Percentiles rank a stretch among this genome's conserved stretches.
Conservation (phyloP, 2,113 vertebrate species). For the Xenus cinereus region DNA sequence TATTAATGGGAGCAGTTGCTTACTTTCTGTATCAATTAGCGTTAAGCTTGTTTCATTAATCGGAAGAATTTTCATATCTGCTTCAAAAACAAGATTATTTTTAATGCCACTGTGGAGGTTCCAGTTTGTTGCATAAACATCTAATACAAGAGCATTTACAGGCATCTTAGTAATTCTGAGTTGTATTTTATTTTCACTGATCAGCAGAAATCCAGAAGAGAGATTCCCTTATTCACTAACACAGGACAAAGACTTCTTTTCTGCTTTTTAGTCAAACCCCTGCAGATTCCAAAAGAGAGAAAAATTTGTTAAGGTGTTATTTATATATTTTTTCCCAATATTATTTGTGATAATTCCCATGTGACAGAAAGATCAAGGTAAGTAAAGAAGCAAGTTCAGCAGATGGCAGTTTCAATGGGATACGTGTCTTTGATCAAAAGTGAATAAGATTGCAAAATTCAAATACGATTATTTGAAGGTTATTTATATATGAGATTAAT, state of each 20-base stretch:
- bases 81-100: neutral
- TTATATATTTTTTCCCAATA: neutral
- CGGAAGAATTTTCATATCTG: neutral
- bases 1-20: neutral
- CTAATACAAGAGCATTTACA: neutral
- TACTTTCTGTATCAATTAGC: neutral
- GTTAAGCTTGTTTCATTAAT: neutral
- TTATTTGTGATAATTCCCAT: slow-evolving; percentile 1
- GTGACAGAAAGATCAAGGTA: neutral
- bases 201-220: neutral
- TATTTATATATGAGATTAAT: neutral
- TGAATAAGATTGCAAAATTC: neutral
- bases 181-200: neutral
- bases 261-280: neutral
- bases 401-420: neutral
- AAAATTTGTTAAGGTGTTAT: neutral
- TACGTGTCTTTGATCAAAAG: neutral
- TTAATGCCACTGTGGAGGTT: neutral
- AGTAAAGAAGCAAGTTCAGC: neutral
- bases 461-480: neutral
- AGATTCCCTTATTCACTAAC: neutral
- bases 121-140: neutral
- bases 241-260: neutral
- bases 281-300: neutral
- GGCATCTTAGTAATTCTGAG: neutral